Base-by-base conservation (phyloP, 2,888 invertebrate genomes). In the Hirtodrosophila alboralis region DNA sequence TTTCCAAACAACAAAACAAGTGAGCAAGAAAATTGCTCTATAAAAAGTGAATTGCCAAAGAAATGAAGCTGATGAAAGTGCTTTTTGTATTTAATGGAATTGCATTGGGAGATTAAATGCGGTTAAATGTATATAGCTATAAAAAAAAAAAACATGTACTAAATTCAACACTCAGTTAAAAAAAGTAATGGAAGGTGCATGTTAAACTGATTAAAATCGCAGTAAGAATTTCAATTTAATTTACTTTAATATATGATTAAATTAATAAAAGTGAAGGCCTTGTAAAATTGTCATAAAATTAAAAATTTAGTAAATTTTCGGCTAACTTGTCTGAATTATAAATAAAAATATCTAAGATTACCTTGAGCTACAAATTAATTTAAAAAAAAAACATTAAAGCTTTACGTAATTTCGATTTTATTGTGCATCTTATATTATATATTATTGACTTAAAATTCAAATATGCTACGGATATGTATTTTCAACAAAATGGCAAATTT, bases 31-130 rank as follows among this genome's bases (percentile, higher is more conserved):
- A 63, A 56, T 45, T 28, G 49, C 30, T 41, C 40, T 13, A 63
- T 64, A 65, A 64, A 65, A 63, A 33, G 14, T 31, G n/a, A 8
- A 13, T 14, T 28, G 27, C 10, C 6, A 13, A 18, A 9, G 14
- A 41, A 27, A 38, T 28, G 47, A 26, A 31, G 34, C 40, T 31
- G 53, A 51, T 37, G 53, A 49, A 60, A 66, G 43, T 61, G 47
- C 38, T 23, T 40, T 23, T 40, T 9, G 45, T 51, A 48, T 44
- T 51, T 59, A 60, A 48, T 67, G 54, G 56, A 61, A 66, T 67
- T 61, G 56, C 67, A 67, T 67, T 67, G 38, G 37, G 31, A 38
- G 47, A 67, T 67, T 67, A 67, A 67, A 51, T 54, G 37, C 33
- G 47, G 8, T 31, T 44, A 28, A 47, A 10, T 36, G 27, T 23